Base-by-base conservation (phyloP, 2,797 vertebrate species). In the Ctenopoma kingsleyae region DNA sequence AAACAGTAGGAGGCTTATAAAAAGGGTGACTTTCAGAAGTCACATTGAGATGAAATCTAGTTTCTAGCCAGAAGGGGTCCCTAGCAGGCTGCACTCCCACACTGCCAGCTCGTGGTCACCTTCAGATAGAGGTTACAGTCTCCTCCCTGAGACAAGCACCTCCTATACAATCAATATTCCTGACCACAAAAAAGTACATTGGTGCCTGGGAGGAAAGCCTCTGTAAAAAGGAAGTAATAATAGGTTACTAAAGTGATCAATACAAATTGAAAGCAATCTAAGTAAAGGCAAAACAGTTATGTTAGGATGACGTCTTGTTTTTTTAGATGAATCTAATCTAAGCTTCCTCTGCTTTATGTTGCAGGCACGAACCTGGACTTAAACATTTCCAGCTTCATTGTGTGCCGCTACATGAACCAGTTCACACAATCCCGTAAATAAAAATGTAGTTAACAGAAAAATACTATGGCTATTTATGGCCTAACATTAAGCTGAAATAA, bases 91-190 rank as follows among this genome's bases (percentile, higher is more conserved):
- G 71, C 71, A 47, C 65, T 78, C 60, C 32, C 81, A 65, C 72
- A 61, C 60, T 22, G 48, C 27, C 51, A 12, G 69, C 71, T 66
- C 44, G 76, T 87, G 90, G 84, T 93, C 92, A 93, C 93, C 92
- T 94, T 93, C 88, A 92, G 81, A 84, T 73, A 87, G 85, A 94
- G 92, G 90, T 91, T 86, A 92, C 72, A 25, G 49, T 86, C 87
- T 87, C 86, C 87, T 89, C 79, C 85, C 79, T 78, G 64, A 64
- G 36, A 83, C 43, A 11, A 80, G 76, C 77, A 6, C 62, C 80
- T 87, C 83, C 78, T 78, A 72, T 81, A 73, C 81, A 63, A 80
- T 83, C 64, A 52, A 74, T 69, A 76, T 35, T 56, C 72, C 76
- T 20, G 8, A 65, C 48, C 57, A 23, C 48, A 5, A 22, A 58